phyloP scores from a whole-genome alignment of 37 sponge, comb jelly and placozoan genomes.

The Aplysina aerophoba region DNA sequence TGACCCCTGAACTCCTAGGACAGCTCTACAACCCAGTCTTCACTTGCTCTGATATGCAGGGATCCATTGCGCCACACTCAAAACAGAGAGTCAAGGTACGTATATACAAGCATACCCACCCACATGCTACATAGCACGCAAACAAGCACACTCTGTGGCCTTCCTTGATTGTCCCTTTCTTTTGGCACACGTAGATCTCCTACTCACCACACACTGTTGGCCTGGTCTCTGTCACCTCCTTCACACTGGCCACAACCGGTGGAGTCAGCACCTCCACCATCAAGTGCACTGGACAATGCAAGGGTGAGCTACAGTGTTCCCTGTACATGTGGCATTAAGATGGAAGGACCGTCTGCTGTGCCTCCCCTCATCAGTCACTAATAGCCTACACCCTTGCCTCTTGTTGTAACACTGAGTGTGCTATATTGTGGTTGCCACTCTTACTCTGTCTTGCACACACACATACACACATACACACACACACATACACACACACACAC shows the following conservation, averaged over 20 bases:
- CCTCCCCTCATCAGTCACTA: slow-evolving; percentile 21
- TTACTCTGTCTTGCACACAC: background rate
- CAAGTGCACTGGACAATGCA: slow-evolving; percentile 54
- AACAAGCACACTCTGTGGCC: background rate
- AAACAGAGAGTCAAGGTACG: slow-evolving; percentile 41
- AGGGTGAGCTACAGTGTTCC: slow-evolving; percentile 47
- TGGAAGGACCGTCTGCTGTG: too few species aligned
- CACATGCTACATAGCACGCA: background rate
- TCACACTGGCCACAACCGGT: slow-evolving; percentile 47
- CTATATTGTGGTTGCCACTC: too few species aligned
- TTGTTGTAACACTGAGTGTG: too few species aligned
- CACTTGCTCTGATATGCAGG: slow-evolving; percentile 32
- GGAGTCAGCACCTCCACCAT: slow-evolving; percentile 43
- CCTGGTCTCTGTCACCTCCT: slow-evolving; percentile 32
- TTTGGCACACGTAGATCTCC: background rate
- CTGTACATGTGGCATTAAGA: too few species aligned
- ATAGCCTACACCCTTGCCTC: background rate
- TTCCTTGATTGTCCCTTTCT: background rate
- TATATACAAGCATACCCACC: background rate
- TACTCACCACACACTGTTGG: background rate
- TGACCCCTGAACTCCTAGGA: background rate
- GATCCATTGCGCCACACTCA: slow-evolving; percentile 39
- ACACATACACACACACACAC: background rate
- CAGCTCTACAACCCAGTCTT: slow-evolving; percentile 34
- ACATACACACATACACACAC: too few species aligned